These are phyloP conservation scores for Myoxocephalus aenaeus DNA, from an alignment of 2,797 vertebrate genomes.

Conservation along the genomic window DNA sequence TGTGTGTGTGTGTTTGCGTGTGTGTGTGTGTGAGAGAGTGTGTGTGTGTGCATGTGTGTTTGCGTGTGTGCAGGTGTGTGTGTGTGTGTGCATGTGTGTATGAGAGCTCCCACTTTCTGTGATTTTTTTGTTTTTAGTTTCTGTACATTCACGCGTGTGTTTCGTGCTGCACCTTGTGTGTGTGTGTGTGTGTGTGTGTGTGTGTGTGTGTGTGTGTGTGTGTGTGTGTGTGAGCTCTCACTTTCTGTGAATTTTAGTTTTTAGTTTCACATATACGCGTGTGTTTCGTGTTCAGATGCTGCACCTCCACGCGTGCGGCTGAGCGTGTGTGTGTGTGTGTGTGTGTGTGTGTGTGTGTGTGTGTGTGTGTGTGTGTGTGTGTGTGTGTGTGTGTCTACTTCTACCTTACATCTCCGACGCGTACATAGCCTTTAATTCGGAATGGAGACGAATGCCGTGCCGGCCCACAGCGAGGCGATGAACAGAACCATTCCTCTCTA, in stretches of 20 bases:
- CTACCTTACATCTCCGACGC: constrained; percentile 48
- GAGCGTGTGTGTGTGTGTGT: constrained; percentile 27
- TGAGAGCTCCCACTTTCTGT: neutral
- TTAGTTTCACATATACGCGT: constrained; percentile 8
- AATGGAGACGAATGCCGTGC: constrained; percentile 76
- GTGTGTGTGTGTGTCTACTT: constrained; percentile 20
- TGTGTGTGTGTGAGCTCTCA: constrained; percentile 22
- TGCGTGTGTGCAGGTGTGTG: too few relatives aligned
- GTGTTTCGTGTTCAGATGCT: constrained; percentile 38
- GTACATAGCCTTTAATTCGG: constrained; percentile 68
- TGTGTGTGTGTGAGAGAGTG: constrained; percentile 9
- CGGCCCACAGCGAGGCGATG: constrained; percentile 79
- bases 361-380: constrained; percentile 3
- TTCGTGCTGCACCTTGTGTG: too few relatives aligned
- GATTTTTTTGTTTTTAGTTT: too few relatives aligned
- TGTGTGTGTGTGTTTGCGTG: constrained; percentile 17
- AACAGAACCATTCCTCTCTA: constrained; percentile 85
- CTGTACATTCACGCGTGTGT: too few relatives aligned
- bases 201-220: constrained; percentile 4
- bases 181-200: constrained; percentile 9
- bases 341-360: constrained; percentile 5
- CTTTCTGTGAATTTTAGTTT: constrained; percentile 27
- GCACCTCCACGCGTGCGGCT: constrained; percentile 1
- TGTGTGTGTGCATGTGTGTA: too few relatives aligned
- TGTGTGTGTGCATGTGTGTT: constrained; percentile 11